Evolutionary conservation across 2,797 vertebrate genomes (phyloP).

Genomic region (Scleropages formosus): DNA sequence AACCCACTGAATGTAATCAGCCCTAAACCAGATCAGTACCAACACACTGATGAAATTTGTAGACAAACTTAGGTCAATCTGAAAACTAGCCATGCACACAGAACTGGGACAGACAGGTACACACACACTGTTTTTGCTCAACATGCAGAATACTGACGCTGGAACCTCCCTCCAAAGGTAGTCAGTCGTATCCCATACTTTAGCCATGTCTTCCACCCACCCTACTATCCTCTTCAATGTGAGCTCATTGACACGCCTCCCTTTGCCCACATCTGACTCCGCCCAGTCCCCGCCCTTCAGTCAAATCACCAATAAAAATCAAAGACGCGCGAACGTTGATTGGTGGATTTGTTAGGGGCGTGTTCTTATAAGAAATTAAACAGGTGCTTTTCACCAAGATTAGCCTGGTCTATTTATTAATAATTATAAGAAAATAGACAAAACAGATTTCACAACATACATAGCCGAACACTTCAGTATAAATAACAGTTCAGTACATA

Average conservation of each 20-base stretch:
- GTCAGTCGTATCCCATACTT: slow-evolving; percentile 54
- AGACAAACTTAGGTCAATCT: no score
- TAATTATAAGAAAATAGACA: no score
- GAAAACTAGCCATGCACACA: not conserved
- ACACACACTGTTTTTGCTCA: not conserved
- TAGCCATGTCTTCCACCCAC: slow-evolving; percentile 48
- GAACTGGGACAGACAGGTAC: not conserved
- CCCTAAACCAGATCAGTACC: no score
- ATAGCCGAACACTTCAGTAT: no score
- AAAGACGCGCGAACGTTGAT: not conserved
- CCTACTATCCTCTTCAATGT: slow-evolving; percentile 23
- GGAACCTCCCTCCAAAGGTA: slow-evolving; percentile 72
- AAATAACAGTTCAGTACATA: no score
- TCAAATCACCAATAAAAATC: slow-evolving; percentile 49
- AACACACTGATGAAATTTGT: no score
- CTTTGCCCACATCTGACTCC: not conserved
- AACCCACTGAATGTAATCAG: no score
- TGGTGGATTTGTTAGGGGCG: not conserved
- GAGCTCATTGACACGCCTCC: not conserved
- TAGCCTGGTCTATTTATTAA: no score
- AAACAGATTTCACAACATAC: not conserved
- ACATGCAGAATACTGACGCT: slow-evolving; percentile 59
- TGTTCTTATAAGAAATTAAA: not conserved
- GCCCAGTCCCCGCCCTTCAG: slow-evolving; percentile 40
- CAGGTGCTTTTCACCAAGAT: not conserved